These are phyloP conservation scores for Pelecanus crispus DNA, from an alignment of 2,113 vertebrate species.

Conservation along the genomic window DNA sequence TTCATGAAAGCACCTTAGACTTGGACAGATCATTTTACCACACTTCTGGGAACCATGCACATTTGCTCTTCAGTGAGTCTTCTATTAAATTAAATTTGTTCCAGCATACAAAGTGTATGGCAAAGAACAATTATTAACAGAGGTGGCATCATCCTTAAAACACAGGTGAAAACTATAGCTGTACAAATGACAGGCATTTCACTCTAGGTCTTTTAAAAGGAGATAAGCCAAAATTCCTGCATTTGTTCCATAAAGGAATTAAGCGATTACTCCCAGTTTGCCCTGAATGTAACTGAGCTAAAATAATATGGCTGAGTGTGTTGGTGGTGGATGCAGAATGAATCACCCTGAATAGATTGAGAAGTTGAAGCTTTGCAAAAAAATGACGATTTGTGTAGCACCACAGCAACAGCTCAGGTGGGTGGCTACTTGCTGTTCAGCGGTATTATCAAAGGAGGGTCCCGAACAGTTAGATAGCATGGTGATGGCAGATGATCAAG, in stretches of 20 bases:
- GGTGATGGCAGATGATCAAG: background rate
- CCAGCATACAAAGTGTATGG: background rate
- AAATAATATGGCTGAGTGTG: background rate
- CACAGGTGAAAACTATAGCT: background rate
- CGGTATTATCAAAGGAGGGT: background rate
- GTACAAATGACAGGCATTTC: background rate
- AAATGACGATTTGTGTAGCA: background rate
- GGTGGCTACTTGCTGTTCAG: background rate
- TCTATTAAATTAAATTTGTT: background rate
- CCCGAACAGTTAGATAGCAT: background rate
- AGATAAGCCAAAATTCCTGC: background rate
- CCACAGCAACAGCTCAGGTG: background rate
- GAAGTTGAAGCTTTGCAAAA: background rate
- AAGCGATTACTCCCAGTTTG: background rate
- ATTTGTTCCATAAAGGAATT: background rate
- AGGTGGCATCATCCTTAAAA: background rate
- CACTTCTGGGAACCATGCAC: background rate
- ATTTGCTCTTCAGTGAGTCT: background rate
- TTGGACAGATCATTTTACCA: background rate
- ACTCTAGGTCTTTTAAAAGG: background rate
- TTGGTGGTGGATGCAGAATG: background rate
- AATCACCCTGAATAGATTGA: background rate
- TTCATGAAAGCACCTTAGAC: background rate
- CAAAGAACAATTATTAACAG: background rate
- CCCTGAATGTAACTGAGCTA: background rate